Evolutionary conservation across 37 sponge, comb jelly and placozoan genomes (phyloP).

Genomic region (Crambe crambe): DNA sequence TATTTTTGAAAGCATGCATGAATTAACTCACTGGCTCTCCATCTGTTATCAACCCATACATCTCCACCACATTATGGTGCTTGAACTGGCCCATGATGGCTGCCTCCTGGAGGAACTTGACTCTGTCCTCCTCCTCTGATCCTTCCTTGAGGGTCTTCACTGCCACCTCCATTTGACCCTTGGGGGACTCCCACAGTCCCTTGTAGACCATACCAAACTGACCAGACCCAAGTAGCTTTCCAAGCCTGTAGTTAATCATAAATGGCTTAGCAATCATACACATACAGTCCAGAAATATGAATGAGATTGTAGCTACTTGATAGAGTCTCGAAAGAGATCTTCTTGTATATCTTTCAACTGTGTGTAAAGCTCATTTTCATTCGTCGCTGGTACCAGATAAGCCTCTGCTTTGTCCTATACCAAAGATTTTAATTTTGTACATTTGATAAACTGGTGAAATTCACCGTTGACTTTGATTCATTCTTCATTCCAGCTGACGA

Average conservation of each 20-base stretch:
- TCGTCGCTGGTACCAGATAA: neutral
- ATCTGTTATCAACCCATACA: slow-evolving; percentile 2
- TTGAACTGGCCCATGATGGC: slow-evolving; percentile 19
- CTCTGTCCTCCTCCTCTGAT: slow-evolving; percentile 10
- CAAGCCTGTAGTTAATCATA: too few species aligned
- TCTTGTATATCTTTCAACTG: neutral
- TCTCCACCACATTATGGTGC: neutral
- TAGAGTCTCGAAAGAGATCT: neutral
- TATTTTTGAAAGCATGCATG: neutral
- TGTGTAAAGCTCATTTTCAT: neutral
- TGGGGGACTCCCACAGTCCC: slow-evolving; percentile 12
- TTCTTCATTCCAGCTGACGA: neutral
- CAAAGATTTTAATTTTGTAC: neutral
- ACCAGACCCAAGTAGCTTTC: slow-evolving; percentile 17
- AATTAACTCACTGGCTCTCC: slow-evolving; percentile 1
- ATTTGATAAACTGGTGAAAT: too few species aligned
- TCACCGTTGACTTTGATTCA: too few species aligned
- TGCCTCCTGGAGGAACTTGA: slow-evolving; percentile 27
- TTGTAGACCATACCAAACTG: slow-evolving; percentile 22
- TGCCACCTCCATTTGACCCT: slow-evolving; percentile 24
- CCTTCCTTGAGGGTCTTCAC: slow-evolving; percentile 40
- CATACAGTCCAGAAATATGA: neutral
- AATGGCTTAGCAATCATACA: neutral
- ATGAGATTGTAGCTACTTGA: too few species aligned
- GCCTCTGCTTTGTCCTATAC: neutral